Conservation (phyloP, 2,797 vertebrate genomes). For the Helarctos malayanus region DNA sequence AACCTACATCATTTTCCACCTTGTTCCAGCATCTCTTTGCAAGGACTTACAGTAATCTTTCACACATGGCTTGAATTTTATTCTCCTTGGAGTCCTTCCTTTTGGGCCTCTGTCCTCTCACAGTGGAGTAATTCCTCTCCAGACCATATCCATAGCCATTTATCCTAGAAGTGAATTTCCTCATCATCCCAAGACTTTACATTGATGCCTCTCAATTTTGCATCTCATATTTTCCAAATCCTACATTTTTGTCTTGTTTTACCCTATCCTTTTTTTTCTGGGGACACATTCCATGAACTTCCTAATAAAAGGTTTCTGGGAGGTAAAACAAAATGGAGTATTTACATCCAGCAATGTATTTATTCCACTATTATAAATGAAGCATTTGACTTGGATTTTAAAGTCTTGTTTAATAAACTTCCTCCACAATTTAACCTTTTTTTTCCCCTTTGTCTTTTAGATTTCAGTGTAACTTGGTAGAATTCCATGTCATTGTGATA, state of each 20-base stretch:
- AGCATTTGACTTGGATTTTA: conserved; percentile 5
- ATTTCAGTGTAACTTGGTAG: conserved; percentile 11
- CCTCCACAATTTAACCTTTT: background rate
- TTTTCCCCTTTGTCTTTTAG: conserved; percentile 18
- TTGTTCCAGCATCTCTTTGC: background rate
- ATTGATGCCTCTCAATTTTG: background rate
- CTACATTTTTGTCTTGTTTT: conserved; percentile 18
- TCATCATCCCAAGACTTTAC: background rate
- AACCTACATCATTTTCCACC: background rate
- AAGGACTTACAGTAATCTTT: background rate
- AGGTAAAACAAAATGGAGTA: background rate
- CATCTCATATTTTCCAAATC: background rate
- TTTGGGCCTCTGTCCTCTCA: conserved; percentile 8
- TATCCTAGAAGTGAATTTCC: background rate
- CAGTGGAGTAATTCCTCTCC: background rate
- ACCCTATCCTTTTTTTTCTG: background rate
- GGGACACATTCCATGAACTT: background rate
- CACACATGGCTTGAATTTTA: background rate
- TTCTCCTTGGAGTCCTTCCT: conserved; percentile 14
- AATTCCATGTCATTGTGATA: background rate
- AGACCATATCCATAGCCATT: background rate
- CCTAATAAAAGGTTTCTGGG: background rate
- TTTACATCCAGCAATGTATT: background rate
- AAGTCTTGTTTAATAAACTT: background rate
- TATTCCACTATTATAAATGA: background rate